A percentile compares a stretch with the other conserved stretches of the same genome.
phyloP scores from a whole-genome alignment of 2,113 vertebrate species.

The Melanerpes formicivorus region DNA sequence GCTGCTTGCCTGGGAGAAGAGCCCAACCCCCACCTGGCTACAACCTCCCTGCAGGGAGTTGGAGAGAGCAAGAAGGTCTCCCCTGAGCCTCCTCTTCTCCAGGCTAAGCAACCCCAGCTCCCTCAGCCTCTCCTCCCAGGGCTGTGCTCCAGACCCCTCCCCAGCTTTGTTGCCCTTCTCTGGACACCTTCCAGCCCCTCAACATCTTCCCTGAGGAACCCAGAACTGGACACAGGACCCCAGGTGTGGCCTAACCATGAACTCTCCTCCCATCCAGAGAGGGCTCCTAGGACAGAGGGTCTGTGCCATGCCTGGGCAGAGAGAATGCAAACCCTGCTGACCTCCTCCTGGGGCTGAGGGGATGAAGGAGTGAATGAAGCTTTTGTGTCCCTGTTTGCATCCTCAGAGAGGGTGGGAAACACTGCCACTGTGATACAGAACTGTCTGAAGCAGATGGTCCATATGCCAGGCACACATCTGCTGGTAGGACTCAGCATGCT shows the following conservation, averaged over 20 bases:
- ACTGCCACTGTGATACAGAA: neutral
- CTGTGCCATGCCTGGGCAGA: neutral
- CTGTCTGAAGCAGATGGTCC: neutral
- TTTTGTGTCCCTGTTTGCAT: neutral
- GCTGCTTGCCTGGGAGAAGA: too few relatives aligned
- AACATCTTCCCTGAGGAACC: too few relatives aligned
- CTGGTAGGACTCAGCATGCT: neutral
- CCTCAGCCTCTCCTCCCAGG: too few relatives aligned
- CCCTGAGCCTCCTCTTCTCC: too few relatives aligned
- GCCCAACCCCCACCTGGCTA: too few relatives aligned
- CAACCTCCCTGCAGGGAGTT: too few relatives aligned
- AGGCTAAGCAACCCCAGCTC: too few relatives aligned
- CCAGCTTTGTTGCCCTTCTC: too few relatives aligned
- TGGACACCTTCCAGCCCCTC: too few relatives aligned
- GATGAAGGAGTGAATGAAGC: neutral
- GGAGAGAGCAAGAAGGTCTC: too few relatives aligned
- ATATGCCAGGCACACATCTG: neutral
- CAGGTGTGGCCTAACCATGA: neutral
- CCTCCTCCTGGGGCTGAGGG: neutral
- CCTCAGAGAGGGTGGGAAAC: neutral
- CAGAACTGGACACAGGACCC: too few relatives aligned
- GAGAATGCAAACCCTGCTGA: neutral
- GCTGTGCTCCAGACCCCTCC: too few relatives aligned
- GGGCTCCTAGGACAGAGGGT: rapidly evolving
- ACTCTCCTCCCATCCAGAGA: neutral